Conservation (phyloP, 2,888 invertebrate genomes). For the Acanthosepion lycidas region DNA sequence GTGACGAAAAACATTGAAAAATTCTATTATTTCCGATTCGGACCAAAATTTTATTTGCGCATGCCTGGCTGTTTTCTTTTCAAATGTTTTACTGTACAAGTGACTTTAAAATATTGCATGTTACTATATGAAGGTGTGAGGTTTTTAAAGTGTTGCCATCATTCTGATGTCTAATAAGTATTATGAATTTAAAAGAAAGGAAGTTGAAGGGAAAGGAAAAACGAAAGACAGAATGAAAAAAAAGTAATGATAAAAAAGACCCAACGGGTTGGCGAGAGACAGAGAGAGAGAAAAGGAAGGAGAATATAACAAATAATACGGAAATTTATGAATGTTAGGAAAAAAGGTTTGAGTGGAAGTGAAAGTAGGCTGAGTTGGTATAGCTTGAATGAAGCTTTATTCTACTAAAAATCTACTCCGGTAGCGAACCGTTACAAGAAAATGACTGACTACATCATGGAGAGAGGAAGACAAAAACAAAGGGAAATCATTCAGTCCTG, state of each 20-base stretch:
- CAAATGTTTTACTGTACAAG: neutral
- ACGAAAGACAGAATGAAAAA: neutral
- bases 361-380: too few relatives aligned
- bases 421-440: too few relatives aligned
- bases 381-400: too few relatives aligned
- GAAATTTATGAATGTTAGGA: too few relatives aligned
- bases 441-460: too few relatives aligned
- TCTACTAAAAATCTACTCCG: too few relatives aligned
- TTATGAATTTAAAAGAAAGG: neutral
- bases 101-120: neutral
- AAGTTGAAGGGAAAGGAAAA: neutral
- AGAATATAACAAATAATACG: neutral
- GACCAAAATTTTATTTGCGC: neutral
- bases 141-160: neutral
- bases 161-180: neutral
- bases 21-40: neutral
- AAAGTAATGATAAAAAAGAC: neutral
- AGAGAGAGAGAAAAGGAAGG: neutral
- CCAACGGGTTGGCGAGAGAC: neutral
- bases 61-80: neutral
- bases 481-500: too few relatives aligned
- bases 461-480: too few relatives aligned
- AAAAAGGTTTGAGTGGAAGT: too few relatives aligned
- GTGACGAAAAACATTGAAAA: too few relatives aligned
- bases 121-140: neutral